A percentile compares a stretch with the other conserved stretches of the same genome.
These are phyloP conservation scores for Lamprotornis superbus DNA, from an alignment of 2,113 vertebrate species.

Conservation along the genomic window DNA sequence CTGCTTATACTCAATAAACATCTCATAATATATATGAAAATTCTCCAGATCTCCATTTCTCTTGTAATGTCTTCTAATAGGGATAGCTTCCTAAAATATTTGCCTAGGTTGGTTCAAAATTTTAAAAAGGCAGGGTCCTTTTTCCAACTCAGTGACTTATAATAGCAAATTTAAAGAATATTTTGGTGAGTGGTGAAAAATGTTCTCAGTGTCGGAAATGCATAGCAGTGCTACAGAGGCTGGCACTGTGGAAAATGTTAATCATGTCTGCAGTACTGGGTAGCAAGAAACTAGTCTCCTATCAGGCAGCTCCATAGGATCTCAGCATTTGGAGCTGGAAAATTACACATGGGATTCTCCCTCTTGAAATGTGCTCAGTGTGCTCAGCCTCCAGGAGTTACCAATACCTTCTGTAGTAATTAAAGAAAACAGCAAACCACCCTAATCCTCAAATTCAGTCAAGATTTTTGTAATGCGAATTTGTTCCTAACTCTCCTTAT, in stretches of 20 bases:
- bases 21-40: background rate
- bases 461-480: background rate
- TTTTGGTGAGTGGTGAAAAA: background rate
- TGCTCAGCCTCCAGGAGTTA: background rate
- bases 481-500: background rate
- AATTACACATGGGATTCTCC: background rate
- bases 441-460: background rate
- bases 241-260: background rate
- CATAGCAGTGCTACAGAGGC: background rate
- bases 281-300: background rate
- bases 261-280: background rate
- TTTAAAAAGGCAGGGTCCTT: background rate
- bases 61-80: background rate
- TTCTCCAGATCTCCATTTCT: background rate
- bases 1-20: background rate
- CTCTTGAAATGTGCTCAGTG: background rate
- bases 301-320: background rate
- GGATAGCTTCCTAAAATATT: background rate
- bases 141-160: background rate
- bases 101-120: background rate
- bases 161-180: background rate
- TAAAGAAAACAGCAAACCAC: background rate
- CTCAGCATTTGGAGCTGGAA: background rate
- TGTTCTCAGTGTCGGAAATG: background rate
- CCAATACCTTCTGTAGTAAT: background rate